Conservation (phyloP, 2,113 vertebrate genomes). For the Charadrius vociferus region DNA sequence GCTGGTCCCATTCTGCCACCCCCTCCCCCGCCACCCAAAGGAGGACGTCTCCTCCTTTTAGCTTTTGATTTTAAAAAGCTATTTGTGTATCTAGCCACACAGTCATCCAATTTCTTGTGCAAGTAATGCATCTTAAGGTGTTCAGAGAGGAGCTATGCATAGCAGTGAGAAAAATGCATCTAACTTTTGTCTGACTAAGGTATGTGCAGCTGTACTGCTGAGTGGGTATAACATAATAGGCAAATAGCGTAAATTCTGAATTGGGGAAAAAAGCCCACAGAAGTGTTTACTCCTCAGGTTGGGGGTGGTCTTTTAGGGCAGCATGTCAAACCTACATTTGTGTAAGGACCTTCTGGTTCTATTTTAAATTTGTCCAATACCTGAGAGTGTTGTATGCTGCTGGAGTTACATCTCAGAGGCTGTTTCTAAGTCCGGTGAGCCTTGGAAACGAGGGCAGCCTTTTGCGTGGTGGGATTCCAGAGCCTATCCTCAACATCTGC, state of each 20-base stretch:
- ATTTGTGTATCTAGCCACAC: background rate
- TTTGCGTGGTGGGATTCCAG: background rate
- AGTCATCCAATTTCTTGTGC: background rate
- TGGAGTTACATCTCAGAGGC: background rate
- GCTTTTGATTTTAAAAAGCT: background rate
- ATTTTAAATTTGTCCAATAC: background rate
- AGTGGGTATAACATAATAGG: background rate
- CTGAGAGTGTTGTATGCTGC: background rate
- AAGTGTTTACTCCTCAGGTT: background rate
- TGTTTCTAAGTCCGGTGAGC: background rate
- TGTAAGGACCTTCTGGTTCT: background rate
- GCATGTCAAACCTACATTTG: rapidly evolving
- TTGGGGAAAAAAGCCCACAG: background rate
- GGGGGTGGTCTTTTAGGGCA: background rate
- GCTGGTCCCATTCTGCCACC: background rate
- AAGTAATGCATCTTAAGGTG: background rate
- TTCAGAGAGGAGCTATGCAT: background rate
- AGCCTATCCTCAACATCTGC: background rate
- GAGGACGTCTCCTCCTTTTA: background rate
- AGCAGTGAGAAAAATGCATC: background rate
- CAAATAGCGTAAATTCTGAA: background rate
- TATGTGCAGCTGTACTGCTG: background rate
- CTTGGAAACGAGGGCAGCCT: background rate
- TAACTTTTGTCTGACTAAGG: background rate
- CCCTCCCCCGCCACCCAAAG: rapidly evolving